Evolutionary conservation across 2,113 vertebrate genomes (phyloP).

Genomic region (Leptosomus discolor): DNA sequence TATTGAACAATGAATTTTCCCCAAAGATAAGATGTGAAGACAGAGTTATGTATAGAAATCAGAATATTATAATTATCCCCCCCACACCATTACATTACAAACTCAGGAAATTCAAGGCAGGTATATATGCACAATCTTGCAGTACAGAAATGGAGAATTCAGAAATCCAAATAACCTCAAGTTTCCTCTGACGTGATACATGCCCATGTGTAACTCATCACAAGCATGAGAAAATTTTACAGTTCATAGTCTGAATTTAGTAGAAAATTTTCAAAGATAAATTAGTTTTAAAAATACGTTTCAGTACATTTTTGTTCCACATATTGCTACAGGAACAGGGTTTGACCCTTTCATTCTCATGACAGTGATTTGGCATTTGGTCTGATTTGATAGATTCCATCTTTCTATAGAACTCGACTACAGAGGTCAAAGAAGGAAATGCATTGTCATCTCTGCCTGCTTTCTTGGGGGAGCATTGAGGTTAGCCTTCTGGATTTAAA

Average conservation of each 20-base stretch:
- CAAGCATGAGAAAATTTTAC: neutral
- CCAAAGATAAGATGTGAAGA: neutral
- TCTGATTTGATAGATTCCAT: neutral
- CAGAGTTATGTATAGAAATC: neutral
- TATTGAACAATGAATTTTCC: neutral
- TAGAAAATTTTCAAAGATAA: neutral
- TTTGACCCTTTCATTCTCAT: neutral
- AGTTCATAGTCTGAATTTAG: neutral
- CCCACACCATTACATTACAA: accelerated
- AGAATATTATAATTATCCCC: neutral
- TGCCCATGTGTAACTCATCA: neutral
- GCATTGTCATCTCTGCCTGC: slow-evolving; percentile 32
- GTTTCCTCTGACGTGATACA: neutral
- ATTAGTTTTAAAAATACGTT: neutral
- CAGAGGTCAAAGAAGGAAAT: slow-evolving; percentile 50
- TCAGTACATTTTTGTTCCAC: neutral
- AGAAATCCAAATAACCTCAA: neutral
- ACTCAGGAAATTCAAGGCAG: neutral
- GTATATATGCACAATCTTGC: neutral
- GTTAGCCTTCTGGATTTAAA: slow-evolving; percentile 52
- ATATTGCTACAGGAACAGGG: neutral
- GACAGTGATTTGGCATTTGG: neutral
- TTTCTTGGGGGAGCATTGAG: slow-evolving; percentile 41
- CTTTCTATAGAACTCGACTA: neutral
- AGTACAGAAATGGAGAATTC: neutral